phyloP scores from a whole-genome alignment of 2,888 invertebrate genomes.

The Acronicta psi region DNA sequence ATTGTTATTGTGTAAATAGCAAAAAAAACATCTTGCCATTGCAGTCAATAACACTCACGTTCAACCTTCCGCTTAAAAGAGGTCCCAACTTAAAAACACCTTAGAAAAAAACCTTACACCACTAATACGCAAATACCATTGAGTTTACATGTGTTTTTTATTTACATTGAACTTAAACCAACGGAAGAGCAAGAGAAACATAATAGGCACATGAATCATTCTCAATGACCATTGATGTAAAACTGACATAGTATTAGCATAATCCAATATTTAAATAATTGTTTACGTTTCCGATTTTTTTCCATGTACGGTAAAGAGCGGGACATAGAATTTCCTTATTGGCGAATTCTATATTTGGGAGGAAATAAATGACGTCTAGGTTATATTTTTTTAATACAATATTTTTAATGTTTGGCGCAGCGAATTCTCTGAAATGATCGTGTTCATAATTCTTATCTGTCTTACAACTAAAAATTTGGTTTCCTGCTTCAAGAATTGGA shows the following conservation, averaged over 20 bases:
- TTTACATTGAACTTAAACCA: constrained; percentile 30
- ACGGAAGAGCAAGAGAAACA: constrained; percentile 23
- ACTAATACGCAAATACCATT: constrained; percentile 34
- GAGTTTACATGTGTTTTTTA: constrained; percentile 20
- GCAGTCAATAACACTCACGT: constrained; percentile 1
- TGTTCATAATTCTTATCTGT: too few relatives aligned
- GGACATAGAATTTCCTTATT: constrained; percentile 20
- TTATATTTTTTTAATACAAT: constrained; percentile 2
- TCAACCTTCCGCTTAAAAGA: constrained; percentile 20
- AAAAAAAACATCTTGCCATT: background rate
- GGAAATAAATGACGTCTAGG: constrained; percentile 4
- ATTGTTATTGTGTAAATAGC: constrained; percentile 29
- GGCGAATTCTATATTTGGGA: constrained; percentile 20
- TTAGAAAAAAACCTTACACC: constrained; percentile 24
- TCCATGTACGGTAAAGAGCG: background rate
- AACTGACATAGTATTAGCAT: constrained; percentile 16
- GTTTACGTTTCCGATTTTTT: constrained; percentile 21
- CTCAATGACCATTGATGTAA: background rate
- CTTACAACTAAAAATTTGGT: too few relatives aligned
- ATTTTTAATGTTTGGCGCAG: background rate
- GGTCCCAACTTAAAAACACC: constrained; percentile 27
- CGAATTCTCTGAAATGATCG: too few relatives aligned
- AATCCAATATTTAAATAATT: constrained; percentile 27
- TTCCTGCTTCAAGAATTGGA: too few relatives aligned
- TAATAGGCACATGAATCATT: constrained; percentile 23